Conservation (phyloP, 1,140 invertebrate species). For the Drosophila mayri region DNA sequence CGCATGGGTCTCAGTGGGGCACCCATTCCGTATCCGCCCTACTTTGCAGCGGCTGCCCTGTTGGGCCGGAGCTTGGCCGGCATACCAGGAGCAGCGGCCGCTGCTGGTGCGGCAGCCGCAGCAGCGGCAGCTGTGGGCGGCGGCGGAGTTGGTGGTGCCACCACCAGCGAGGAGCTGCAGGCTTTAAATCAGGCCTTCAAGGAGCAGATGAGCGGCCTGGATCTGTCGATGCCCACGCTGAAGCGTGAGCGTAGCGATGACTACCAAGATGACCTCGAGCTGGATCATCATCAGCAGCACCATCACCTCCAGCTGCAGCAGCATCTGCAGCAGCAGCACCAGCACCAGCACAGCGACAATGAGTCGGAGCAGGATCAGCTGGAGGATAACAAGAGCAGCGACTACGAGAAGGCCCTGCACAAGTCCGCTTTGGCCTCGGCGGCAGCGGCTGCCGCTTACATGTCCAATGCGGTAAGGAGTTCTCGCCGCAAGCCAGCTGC, state of each 20-base stretch:
- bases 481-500: conserved; percentile 95
- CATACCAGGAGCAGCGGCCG: conserved; percentile 86
- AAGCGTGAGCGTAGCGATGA: conserved; percentile 90
- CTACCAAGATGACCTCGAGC: conserved; percentile 90
- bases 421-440: conserved; percentile 76
- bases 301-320: conserved; percentile 83
- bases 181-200: conserved; percentile 88
- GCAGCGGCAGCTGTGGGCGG: conserved; percentile 30
- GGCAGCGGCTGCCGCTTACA: conserved; percentile 65
- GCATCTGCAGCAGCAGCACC: conserved; percentile 2
- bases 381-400: conserved; percentile 86
- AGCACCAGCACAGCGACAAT: conserved; percentile 90
- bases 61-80: conserved; percentile 87
- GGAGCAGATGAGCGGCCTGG: conserved; percentile 91
- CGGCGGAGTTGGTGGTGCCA: conserved; percentile 70
- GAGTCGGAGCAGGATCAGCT: conserved; percentile 86
- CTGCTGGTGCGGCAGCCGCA: conserved; percentile 83
- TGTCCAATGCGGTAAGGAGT: conserved; percentile 71
- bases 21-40: conserved; percentile 89
- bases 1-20: conserved; percentile 90
- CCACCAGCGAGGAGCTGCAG: conserved; percentile 85
- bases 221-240: conserved; percentile 91
- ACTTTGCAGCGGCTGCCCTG: conserved; percentile 90
- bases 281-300: conserved; percentile 13
- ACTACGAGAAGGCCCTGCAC: conserved; percentile 79